Conservation (phyloP, 1,140 invertebrate species). For the Papilio xuthus region DNA sequence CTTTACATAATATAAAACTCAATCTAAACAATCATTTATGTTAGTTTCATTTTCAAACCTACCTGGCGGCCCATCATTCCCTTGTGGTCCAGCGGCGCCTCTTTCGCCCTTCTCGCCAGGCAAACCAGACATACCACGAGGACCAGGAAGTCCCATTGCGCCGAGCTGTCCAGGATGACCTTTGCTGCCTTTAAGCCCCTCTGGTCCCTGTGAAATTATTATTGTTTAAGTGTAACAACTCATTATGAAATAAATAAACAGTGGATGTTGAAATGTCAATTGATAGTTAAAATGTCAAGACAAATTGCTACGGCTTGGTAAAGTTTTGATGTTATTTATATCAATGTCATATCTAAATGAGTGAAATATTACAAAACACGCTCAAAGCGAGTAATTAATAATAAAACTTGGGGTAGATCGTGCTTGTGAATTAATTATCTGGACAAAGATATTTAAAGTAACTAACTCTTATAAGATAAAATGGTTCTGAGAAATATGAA, state of each 20-base stretch:
- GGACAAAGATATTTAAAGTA: neutral
- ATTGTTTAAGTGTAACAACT: neutral
- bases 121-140: constrained; percentile 84
- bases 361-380: constrained; percentile 7
- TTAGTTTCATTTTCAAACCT: constrained; percentile 32
- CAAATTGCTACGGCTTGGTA: too few species aligned
- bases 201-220: constrained; percentile 81
- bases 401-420: neutral
- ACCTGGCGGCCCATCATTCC: constrained; percentile 86
- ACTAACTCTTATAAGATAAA: neutral
- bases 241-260: too few species aligned
- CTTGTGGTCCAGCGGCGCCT: constrained; percentile 83
- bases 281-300: too few species aligned
- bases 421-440: constrained; percentile 6
- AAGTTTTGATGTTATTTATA: neutral
- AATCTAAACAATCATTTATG: neutral
- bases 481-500: neutral
- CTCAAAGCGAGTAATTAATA: neutral
- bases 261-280: too few species aligned
- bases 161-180: constrained; percentile 88
- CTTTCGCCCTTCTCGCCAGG: constrained; percentile 89
- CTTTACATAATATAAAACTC: too few species aligned
- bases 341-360: constrained; percentile 4
- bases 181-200: constrained; percentile 87
- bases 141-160: constrained; percentile 87